Evolutionary conservation across 2,113 vertebrate genomes (phyloP), one percentile per base, ranked within the genome.

Genomic region (Ochotona princeps): DNA sequence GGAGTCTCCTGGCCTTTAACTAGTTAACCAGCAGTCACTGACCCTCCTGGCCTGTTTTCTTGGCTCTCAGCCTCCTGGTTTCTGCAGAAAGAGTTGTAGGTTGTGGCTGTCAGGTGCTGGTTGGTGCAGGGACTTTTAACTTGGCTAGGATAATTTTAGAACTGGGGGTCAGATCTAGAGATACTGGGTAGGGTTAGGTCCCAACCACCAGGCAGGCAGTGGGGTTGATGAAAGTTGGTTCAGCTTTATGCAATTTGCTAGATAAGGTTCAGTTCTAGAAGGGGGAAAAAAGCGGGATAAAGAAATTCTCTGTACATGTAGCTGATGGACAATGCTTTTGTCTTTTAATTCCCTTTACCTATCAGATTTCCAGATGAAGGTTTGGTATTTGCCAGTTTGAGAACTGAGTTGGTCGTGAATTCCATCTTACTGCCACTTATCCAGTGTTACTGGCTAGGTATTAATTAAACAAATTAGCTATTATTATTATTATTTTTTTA

Each of bases 21-120:
- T 87, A 63, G 96, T 97, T 97, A 97, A 97, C 95, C 93, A 94
- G 93, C 95, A 67, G 92, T 63, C 96, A 63, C 44, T 21, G 85
- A 84, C 89, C 91, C 21, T 65, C 38, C 70, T 63, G 7, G 65
- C 83, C 75, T 47, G 38, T 23, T 75, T 95, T 91, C 93, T 96
- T 97, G 92, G 92, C 96, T 60, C 94, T 95, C 80, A 93, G 91
- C 96, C 70, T 93, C 14, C 88, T 87, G 96, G 73, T 95, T 97
- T 96, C 87, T 92, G 93, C 87, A 26, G 90, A 94, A 44, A 80
- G 17, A 63, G 82, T 95, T 97, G 94, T 96, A 61, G 5, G 28
- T 0, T 83, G 90, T 90, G 63, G 44, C 76, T 38, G n/a, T 93
- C 94, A 90, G 17, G 72, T 86, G 90, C 73, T 96, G 49, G 79